A percentile compares a stretch with the other conserved stretches of the same genome.
Evolutionary conservation across 2,113 vertebrate genomes (phyloP).

Genomic region (Arizona elegans): DNA sequence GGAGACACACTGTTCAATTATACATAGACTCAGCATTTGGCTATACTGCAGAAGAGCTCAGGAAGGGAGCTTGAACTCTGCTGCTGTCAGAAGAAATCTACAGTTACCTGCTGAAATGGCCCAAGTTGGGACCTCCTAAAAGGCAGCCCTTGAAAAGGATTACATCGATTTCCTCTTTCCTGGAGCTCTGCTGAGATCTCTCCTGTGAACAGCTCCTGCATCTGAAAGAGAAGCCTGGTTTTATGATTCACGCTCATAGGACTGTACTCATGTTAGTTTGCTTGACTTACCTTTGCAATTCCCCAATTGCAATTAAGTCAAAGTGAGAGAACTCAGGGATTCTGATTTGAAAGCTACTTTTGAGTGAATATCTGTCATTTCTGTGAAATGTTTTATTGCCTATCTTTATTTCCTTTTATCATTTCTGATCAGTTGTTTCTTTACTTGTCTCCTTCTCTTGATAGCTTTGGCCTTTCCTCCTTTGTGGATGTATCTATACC

Average conservation of each 20-base stretch:
- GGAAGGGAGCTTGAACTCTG: not conserved
- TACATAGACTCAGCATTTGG: not conserved
- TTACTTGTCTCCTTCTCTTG: not conserved
- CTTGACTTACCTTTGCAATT: not conserved
- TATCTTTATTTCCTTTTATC: not conserved
- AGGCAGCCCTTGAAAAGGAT: not conserved
- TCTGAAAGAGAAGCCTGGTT: not conserved
- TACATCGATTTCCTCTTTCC: not conserved
- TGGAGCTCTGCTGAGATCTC: not conserved
- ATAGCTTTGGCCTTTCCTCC: not conserved
- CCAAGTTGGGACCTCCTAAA: not conserved
- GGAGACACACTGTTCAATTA: not conserved
- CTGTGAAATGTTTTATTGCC: not conserved
- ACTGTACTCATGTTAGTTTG: not conserved
- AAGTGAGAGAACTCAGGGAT: not conserved
- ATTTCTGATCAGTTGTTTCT: not conserved
- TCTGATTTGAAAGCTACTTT: not conserved
- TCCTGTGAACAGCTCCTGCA: not conserved
- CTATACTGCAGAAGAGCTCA: not conserved
- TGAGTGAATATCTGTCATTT: not conserved
- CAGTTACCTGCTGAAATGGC: not conserved
- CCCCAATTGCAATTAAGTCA: not conserved
- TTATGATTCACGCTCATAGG: not conserved
- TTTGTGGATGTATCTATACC: not conserved
- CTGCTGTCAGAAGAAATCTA: not conserved